Conservation (phyloP, 1,140 invertebrate genomes). For the Stegodyphus mimosarum region DNA sequence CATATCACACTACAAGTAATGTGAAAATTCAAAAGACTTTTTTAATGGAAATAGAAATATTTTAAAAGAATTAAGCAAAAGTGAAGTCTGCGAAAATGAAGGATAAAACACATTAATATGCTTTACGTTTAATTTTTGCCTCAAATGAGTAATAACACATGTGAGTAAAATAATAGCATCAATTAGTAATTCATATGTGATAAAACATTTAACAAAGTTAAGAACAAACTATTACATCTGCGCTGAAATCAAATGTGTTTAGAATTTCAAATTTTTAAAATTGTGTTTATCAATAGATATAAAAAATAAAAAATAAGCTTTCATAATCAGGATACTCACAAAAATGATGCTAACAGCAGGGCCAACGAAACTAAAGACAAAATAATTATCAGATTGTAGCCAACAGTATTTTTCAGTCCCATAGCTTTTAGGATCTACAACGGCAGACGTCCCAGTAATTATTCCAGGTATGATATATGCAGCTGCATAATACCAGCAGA, state of each 20-base stretch:
- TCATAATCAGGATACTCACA: constrained; percentile 27
- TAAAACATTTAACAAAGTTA: no score
- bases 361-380: constrained; percentile 91
- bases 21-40: no score
- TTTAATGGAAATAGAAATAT: no score
- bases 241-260: background rate
- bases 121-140: no score
- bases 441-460: constrained; percentile 81
- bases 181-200: no score
- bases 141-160: no score
- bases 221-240: no score
- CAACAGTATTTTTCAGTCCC: constrained; percentile 88
- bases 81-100: no score
- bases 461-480: constrained; percentile 83
- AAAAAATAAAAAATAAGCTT: background rate
- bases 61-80: no score
- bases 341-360: constrained; percentile 85
- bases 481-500: constrained; percentile 84
- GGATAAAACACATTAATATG: no score
- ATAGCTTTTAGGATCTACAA: constrained; percentile 84
- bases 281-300: background rate
- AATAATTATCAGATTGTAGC: constrained; percentile 86
- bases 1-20: no score
- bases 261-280: background rate
- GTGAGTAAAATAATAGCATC: no score